A percentile compares a stretch with the other conserved stretches of the same genome.
Conservation (phyloP, 2,113 vertebrate genomes). For the Zeus faber region DNA sequence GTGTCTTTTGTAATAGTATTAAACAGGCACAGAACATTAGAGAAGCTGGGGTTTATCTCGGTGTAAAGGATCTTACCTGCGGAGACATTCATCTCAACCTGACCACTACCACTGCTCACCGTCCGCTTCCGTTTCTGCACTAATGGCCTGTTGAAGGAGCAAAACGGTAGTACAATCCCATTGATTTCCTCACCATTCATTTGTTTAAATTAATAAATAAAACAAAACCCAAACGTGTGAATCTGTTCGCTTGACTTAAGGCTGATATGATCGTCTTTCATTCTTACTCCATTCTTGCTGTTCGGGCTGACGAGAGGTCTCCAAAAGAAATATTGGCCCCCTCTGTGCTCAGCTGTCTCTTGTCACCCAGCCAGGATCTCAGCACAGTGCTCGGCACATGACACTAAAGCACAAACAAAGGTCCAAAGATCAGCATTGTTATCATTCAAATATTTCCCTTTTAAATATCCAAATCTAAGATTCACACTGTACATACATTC, state of each 20-base stretch:
- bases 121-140: slow-evolving; percentile 26
- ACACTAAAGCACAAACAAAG: slow-evolving; percentile 29
- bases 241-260: neutral
- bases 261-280: neutral
- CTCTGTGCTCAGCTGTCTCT: slow-evolving; percentile 18
- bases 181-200: neutral
- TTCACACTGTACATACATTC: neutral
- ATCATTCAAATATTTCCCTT: neutral
- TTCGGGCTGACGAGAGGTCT: neutral
- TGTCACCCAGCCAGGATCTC: slow-evolving; percentile 7
- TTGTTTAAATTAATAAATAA: neutral
- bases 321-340: slow-evolving; percentile 14
- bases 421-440: slow-evolving; percentile 28
- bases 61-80: slow-evolving; percentile 46
- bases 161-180: neutral
- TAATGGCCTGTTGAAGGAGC: slow-evolving; percentile 26
- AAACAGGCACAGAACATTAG: too few relatives aligned
- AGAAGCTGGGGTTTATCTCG: too few relatives aligned
- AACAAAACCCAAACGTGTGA: neutral
- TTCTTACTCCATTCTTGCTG: slow-evolving; percentile 49
- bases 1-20: too few relatives aligned
- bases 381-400: slow-evolving; percentile 26
- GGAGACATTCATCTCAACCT: slow-evolving; percentile 15
- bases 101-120: slow-evolving; percentile 24
- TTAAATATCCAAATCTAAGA: neutral